Evolutionary conservation across 2,888 invertebrate genomes (phyloP), one percentile per base, ranked within the genome.

Genomic region (Nemurella pictetii): DNA sequence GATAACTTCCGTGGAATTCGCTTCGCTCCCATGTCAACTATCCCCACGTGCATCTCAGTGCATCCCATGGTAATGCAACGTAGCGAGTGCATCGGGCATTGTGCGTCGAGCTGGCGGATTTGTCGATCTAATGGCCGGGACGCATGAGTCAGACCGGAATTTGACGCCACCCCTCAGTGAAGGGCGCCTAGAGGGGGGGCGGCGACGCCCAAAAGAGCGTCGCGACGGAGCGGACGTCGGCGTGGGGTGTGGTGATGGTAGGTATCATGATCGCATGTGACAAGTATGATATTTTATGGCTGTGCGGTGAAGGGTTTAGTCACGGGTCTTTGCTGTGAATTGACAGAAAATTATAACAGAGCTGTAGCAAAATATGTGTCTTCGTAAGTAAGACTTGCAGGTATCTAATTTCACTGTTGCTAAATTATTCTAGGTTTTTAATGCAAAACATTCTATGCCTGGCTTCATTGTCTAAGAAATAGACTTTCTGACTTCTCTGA

Each of bases 121-220:
- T 55, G 55, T 55, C 20, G 20, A 55, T 55, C 55, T 55, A 20
- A 55, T 55, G 55, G 20, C 20, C 75, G 75, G 9, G 28, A 15
- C 4, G 28, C 28, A 30, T 78, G 78, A 78, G 28, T 78, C 78
- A 78, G 2, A 7, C 29, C 78, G 78, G 78, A 78, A 78, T 78
- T 29, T 15, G 78, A 78, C 78, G 4, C 78, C 78, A 28, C 78
- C 78, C 78, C n/a, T 30, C 29, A 12, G 75, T 2, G n/a, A 7
- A 12, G 75, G 75, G 75, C 75, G 28, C 75, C 28, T 75, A 0
- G 27, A 26, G 55, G 55, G 55, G 55, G 1, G 15, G 12, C 28
- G 7, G 78, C 78, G 78, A 30, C 30, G 78, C n/a, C 78, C 29
- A 78, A 30, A 78, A 29, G 78, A 30, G 78, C 78, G 30, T 78